These are phyloP conservation scores for Bradynema listronoti DNA, from an alignment of 1,140 invertebrate species.

Conservation along the genomic window DNA sequence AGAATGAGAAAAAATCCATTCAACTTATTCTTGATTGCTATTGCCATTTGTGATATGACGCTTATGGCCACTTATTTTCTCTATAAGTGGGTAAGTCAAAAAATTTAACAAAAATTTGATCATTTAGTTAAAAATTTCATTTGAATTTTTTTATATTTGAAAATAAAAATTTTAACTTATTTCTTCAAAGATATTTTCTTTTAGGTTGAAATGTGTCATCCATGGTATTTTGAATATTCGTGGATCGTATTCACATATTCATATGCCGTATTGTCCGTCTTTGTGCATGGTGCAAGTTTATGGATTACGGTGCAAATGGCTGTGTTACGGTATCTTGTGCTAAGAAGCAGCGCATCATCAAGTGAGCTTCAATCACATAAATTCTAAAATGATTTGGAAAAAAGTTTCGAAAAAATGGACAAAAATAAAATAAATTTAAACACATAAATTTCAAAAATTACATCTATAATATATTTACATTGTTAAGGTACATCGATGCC, in stretches of 20 bases:
- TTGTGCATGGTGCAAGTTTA: slow-evolving; percentile 46
- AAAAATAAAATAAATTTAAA: slow-evolving; percentile 6
- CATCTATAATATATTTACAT: too few relatives aligned
- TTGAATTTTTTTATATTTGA: neutral
- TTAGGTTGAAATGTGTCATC: slow-evolving; percentile 52
- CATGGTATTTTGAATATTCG: slow-evolving; percentile 46
- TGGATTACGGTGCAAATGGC: slow-evolving; percentile 57
- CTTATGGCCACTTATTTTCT: slow-evolving; percentile 56
- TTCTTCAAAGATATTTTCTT: slow-evolving; percentile 5
- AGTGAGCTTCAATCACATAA: too few relatives aligned
- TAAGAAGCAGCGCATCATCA: slow-evolving; percentile 15
- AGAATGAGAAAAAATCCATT: slow-evolving; percentile 55
- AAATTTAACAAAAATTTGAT: too few relatives aligned
- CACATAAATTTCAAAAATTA: slow-evolving; percentile 28
- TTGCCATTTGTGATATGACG: slow-evolving; percentile 52
- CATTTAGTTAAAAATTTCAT: too few relatives aligned
- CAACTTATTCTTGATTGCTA: slow-evolving; percentile 54
- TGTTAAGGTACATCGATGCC: too few relatives aligned
- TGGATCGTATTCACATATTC: slow-evolving; percentile 55
- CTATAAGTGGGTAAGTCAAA: slow-evolving; percentile 43
- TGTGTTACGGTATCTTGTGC: slow-evolving; percentile 40
- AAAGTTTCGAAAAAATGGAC: neutral
- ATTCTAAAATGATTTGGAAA: neutral
- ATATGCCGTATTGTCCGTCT: slow-evolving; percentile 51
- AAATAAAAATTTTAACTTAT: neutral